Evolutionary conservation across 2,797 vertebrate species (phyloP).

Genomic region (Odontamblyopus rebecca): DNA sequence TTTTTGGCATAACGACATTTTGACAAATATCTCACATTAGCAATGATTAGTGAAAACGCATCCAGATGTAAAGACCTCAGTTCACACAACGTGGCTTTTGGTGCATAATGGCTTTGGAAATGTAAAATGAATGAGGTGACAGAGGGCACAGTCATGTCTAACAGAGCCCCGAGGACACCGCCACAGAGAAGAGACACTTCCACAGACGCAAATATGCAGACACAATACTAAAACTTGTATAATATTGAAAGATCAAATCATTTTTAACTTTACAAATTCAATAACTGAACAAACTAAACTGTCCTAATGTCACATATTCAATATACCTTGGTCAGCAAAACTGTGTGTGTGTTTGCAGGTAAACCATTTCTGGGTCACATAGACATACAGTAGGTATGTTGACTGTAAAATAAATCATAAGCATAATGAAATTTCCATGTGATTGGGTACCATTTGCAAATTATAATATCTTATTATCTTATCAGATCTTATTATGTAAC

Average conservation of each 20-base stretch:
- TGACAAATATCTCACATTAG: slow-evolving; percentile 41
- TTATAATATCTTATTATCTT: no score
- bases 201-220: background rate
- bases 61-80: slow-evolving; percentile 45
- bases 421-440: no score
- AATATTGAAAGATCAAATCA: no score
- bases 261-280: no score
- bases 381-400: no score
- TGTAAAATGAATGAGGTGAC: slow-evolving; percentile 1
- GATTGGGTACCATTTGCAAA: background rate
- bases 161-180: background rate
- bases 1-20: slow-evolving; percentile 17
- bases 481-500: background rate
- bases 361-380: no score
- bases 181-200: background rate
- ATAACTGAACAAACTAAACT: no score
- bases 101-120: background rate
- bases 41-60: slow-evolving; percentile 26
- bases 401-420: background rate
- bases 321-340: no score
- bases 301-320: no score
- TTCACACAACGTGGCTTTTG: slow-evolving; percentile 3
- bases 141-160: background rate
- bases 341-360: no score
- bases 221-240: no score